Evolutionary conservation across 2,888 invertebrate species (phyloP), one percentile per base, ranked within the genome.

Genomic region (Ectemnius lituratus): DNA sequence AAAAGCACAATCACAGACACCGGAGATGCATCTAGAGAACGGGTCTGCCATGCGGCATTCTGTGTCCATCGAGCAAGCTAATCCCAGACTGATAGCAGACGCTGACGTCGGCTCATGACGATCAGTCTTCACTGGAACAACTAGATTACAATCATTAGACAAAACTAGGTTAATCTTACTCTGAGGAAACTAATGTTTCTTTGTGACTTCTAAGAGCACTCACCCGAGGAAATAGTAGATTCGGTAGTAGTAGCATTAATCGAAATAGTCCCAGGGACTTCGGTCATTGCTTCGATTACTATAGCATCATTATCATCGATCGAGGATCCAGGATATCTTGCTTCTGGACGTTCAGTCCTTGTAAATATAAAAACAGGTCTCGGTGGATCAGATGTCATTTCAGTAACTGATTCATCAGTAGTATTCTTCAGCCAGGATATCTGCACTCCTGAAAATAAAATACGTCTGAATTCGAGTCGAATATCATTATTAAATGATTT

Each of bases 31-130:
- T 69, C 94, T 92, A 0, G 97, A 95, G 87, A 95, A 92, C 0
- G 95, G 93, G 91, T 97, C 97, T 6, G 97, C 94, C 82, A 94
- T 92, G 85, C 94, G 94, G 87, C 97, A 97, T 91, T 97, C 96
- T 46, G 94, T 91, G 90, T 97, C 95, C 27, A 93, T 93, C 57
- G 93, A 91, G 88, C 97, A 97, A 3, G 94, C 91, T 86, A 96
- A 93, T 6, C 97, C 97, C 49, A 97, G 92, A 18, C 96, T 96
- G 6, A 96, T 94, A 0, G 93, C 92, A 57, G 88, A 90, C 61
- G 75, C 69, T 0, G 66, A 75, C 14, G 70, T 81, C 5, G 82
- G 76, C 67, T 90, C 90, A 78, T 89, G 90, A 5, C 90, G 88
- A 67, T 90, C 90, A 1, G 89, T 85, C 65, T 90, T 90, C 14